Evolutionary conservation across 2,797 vertebrate genomes (phyloP).

Genomic region (Myotis findleyi): DNA sequence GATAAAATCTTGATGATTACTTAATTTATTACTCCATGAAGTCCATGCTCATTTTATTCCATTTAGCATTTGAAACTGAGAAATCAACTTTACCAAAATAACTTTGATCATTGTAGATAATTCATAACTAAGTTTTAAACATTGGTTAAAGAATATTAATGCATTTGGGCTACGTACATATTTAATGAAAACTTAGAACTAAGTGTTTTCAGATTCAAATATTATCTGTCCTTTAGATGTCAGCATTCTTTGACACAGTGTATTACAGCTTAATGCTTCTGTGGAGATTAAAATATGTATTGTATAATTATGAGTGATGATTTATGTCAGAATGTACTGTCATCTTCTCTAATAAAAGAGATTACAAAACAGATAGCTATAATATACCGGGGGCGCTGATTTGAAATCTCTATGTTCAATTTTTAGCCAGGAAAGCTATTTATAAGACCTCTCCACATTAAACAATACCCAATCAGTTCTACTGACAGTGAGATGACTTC

Average conservation of each 20-base stretch:
- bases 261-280: slow-evolving; percentile 60
- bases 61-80: slow-evolving; percentile 72
- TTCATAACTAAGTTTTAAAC: slow-evolving; percentile 73
- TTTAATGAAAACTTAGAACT: slow-evolving; percentile 73
- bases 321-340: slow-evolving; percentile 65
- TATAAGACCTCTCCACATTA: slow-evolving; percentile 69
- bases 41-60: slow-evolving; percentile 46
- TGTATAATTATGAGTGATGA: slow-evolving; percentile 77
- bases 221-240: slow-evolving; percentile 69
- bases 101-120: slow-evolving; percentile 71
- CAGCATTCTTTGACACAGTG: slow-evolving; percentile 54
- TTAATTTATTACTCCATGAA: slow-evolving; percentile 77
- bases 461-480: slow-evolving; percentile 68
- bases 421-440: slow-evolving; percentile 77
- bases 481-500: slow-evolving; percentile 61
- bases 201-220: slow-evolving; percentile 72
- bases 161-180: slow-evolving; percentile 56
- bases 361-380: slow-evolving; percentile 63
- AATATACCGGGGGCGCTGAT: slow-evolving; percentile 40
- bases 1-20: slow-evolving; percentile 65
- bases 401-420: slow-evolving; percentile 70
- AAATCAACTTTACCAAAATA: slow-evolving; percentile 71
- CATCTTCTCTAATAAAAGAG: slow-evolving; percentile 74
- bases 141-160: slow-evolving; percentile 71
- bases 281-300: slow-evolving; percentile 71